phyloP scores from a whole-genome alignment of 2,888 invertebrate species.

The Automeris io region DNA sequence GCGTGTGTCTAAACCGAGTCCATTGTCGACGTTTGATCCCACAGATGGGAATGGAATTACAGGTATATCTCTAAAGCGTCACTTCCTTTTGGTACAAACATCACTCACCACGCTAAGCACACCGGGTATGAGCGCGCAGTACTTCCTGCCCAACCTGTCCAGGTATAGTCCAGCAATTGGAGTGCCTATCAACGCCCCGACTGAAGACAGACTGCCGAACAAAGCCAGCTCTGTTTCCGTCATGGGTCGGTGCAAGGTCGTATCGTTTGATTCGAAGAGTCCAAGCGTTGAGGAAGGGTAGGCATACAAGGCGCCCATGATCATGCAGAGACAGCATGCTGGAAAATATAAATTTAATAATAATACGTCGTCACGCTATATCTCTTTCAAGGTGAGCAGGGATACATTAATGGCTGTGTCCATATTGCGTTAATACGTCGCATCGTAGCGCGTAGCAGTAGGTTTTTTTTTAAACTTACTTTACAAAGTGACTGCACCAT shows the following conservation, averaged over 20 bases:
- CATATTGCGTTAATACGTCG: no score
- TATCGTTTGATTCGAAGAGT: conserved; percentile 39
- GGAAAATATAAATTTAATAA: neutral
- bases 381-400: no score
- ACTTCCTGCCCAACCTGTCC: conserved; percentile 27
- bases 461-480: no score
- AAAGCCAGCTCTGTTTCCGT: conserved; percentile 30
- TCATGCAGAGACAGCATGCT: conserved; percentile 9
- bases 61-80: no score
- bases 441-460: no score
- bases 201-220: conserved; percentile 33
- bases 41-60: no score
- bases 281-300: conserved; percentile 50
- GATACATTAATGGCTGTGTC: no score
- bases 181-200: conserved; percentile 31
- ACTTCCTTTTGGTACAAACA: no score
- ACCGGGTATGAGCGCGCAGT: conserved; percentile 21
- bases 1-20: no score
- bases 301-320: conserved; percentile 40
- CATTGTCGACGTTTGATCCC: no score
- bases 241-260: conserved; percentile 14
- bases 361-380: no score
- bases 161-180: conserved; percentile 24
- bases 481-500: no score
- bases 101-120: conserved; percentile 26